Evolutionary conservation across 2,797 vertebrate genomes (phyloP).

Genomic region (Smutsia temminckii): DNA sequence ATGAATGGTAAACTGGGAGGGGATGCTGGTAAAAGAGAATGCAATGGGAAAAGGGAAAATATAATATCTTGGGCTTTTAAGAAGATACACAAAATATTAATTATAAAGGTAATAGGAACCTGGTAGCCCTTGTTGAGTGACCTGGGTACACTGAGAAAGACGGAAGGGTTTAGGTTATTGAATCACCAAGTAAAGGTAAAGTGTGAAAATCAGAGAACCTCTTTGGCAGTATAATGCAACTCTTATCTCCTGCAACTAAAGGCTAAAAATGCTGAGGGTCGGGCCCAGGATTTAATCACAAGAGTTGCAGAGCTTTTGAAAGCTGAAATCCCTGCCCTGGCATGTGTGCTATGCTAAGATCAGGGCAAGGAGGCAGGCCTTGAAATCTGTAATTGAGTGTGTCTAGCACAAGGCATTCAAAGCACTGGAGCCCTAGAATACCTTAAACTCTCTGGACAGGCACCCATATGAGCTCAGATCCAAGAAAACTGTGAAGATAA

Average conservation of each 20-base stretch:
- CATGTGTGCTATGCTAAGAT: background rate
- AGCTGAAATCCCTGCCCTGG: background rate
- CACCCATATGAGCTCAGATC: background rate
- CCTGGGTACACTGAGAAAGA: background rate
- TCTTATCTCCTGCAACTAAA: background rate
- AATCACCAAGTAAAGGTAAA: constrained; percentile 23
- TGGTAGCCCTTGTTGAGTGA: background rate
- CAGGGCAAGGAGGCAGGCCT: background rate
- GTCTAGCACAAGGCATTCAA: background rate
- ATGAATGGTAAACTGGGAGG: background rate
- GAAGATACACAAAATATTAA: background rate
- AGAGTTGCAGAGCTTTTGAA: background rate
- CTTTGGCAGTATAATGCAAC: background rate
- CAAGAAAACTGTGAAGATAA: background rate
- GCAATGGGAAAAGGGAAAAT: background rate
- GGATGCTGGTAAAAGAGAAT: background rate
- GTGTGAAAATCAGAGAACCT: background rate
- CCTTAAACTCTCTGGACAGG: background rate
- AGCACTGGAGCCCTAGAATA: background rate
- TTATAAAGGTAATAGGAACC: background rate
- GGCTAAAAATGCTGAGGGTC: background rate
- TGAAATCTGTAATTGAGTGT: background rate
- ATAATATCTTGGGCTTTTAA: background rate
- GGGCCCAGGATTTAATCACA: background rate
- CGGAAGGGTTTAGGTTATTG: background rate